Evolutionary conservation across 2,113 vertebrate genomes (phyloP).

Genomic region (Strix aluco): DNA sequence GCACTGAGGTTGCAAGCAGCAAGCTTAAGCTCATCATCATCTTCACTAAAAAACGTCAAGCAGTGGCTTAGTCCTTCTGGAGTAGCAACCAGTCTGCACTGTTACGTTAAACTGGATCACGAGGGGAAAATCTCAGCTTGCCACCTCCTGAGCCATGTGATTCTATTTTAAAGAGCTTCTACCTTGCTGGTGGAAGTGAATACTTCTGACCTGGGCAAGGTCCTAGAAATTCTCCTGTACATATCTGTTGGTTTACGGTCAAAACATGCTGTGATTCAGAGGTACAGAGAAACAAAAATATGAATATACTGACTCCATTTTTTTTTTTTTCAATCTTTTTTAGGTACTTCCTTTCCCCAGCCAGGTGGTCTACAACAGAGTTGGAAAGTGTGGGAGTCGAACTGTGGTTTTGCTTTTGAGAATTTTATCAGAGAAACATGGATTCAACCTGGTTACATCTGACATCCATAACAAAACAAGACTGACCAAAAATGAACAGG

Average conservation of each 20-base stretch:
- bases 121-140: background rate
- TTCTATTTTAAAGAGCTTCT: background rate
- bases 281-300: background rate
- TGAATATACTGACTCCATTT: background rate
- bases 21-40: background rate
- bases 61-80: background rate
- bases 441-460: conserved; percentile 94
- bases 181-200: background rate
- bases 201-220: background rate
- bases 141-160: background rate
- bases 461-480: conserved; percentile 99
- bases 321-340: background rate
- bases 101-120: background rate
- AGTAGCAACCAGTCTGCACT: background rate
- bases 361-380: conserved; percentile 98
- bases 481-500: conserved; percentile 95
- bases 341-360: conserved; percentile 95
- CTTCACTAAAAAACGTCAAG: background rate
- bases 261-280: background rate
- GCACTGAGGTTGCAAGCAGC: background rate
- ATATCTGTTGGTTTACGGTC: background rate
- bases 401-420: conserved; percentile 94
- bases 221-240: background rate
- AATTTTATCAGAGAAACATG: conserved; percentile 92
- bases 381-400: conserved; percentile 97